Evolutionary conservation across 2,113 vertebrate genomes (phyloP), one percentile per base, ranked within the genome.

Genomic region (Scomber colias): DNA sequence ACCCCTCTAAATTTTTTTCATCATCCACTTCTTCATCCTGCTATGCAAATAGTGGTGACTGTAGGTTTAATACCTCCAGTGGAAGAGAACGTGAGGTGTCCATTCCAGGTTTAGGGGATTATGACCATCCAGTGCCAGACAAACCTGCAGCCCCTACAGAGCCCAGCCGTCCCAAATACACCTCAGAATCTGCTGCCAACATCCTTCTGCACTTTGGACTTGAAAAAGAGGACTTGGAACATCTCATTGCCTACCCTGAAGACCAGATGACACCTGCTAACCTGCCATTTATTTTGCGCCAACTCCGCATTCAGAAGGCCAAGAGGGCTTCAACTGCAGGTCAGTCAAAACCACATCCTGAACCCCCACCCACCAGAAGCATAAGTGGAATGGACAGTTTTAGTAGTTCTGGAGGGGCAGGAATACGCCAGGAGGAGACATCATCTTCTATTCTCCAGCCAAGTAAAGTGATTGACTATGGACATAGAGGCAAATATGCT

Each of bases 381-480:
- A 8, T 11, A 24, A 40, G 40, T 55, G 75, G 27, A 30, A 31
- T 51, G 51, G 55, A 60, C 44, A 66, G 30, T 64, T 53, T 70
- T 5, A 61, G 40, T 40, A 15, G 19, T 35, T 71, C 79, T 7
- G 73, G 40, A 19, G 50, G 17, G 17, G 5, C 17, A n/a, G 57
- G 3, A 11, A 46, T 53, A 14, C 0, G 0, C 0, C 66, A 3
- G 19, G 48, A 85, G 17, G 55, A 78, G 51, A 46, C 57, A 0
- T 16, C 77, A 9, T 49, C 90, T 14, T 66, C 94, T 19, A 84
- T 79, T 44, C 95, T 88, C 3, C 85, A 95, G 63, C 94, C 95
- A 35, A 91, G 95, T 73, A 97, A 97, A 87, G 96, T 99, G 11
- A 98, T 98, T 50, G 97, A 99, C 84, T 99, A 99, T 31, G 97